A percentile compares a stretch with the other conserved stretches of the same genome.
phyloP scores from a whole-genome alignment of 37 sponge, comb jelly and placozoan species.

The Spongilla lacustris region DNA sequence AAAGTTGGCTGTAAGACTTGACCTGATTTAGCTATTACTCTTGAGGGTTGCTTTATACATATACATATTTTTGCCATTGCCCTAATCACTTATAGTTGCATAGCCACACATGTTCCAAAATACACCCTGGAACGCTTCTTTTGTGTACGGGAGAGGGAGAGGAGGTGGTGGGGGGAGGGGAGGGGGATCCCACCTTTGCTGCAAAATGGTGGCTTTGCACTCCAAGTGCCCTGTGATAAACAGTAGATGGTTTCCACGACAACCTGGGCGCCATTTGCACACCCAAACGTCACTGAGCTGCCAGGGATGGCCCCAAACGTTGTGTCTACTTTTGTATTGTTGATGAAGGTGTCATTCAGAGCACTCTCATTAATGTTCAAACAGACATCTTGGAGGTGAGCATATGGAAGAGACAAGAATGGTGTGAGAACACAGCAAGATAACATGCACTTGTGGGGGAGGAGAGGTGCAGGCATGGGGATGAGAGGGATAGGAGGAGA shows the following conservation, averaged over 20 bases:
- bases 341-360: neutral
- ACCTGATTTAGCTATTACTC: no score
- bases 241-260: neutral
- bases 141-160: no score
- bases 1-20: no score
- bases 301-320: neutral
- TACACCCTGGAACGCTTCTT: neutral
- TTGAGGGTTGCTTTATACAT: no score
- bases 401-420: neutral
- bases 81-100: no score
- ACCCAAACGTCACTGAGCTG: neutral
- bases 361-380: neutral
- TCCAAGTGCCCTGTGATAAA: neutral
- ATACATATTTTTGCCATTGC: no score
- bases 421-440: neutral
- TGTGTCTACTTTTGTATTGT: neutral
- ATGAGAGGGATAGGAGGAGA: no score
- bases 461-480: no score
- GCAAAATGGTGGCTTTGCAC: conserved; percentile 1
- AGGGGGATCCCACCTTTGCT: neutral
- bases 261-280: neutral
- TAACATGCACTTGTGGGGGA: neutral
- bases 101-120: neutral
- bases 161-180: neutral
- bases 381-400: neutral